Evolutionary conservation across 2,888 invertebrate genomes (phyloP).

Genomic region (Philonicus albiceps): DNA sequence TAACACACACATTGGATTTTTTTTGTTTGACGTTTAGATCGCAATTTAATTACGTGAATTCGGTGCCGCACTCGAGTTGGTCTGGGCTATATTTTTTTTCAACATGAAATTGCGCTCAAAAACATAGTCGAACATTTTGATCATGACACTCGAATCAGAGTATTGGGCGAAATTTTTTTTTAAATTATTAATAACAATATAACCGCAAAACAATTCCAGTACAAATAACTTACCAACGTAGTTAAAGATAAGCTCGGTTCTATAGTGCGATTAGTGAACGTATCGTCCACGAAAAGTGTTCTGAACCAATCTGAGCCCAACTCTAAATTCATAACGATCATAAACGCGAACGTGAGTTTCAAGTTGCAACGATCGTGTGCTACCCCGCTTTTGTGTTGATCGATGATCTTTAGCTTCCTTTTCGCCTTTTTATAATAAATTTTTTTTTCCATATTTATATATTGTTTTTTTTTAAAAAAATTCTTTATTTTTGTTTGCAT

Average conservation of each 20-base stretch:
- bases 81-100: not conserved
- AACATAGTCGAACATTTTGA: not conserved
- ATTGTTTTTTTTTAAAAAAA: too few species aligned
- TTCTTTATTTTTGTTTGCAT: not conserved
- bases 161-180: not conserved
- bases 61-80: not conserved
- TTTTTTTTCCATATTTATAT: too few species aligned
- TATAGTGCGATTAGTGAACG: constrained; percentile 22
- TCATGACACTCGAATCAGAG: not conserved
- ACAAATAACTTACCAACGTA: not conserved
- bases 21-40: constrained; percentile 41
- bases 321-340: not conserved
- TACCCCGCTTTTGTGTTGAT: not conserved
- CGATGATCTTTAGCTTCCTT: not conserved
- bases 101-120: constrained; percentile 1
- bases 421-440: not conserved
- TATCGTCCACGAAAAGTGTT: not conserved
- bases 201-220: not conserved
- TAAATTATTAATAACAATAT: not conserved
- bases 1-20: constrained; percentile 21
- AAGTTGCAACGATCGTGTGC: constrained; percentile 10
- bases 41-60: not conserved
- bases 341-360: constrained; percentile 4
- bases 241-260: not conserved
- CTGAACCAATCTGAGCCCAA: not conserved